Percentiles rank a stretch among this genome's conserved stretches.
Conservation (phyloP, 2,797 vertebrate genomes). For the Gadopsis marmoratus region DNA sequence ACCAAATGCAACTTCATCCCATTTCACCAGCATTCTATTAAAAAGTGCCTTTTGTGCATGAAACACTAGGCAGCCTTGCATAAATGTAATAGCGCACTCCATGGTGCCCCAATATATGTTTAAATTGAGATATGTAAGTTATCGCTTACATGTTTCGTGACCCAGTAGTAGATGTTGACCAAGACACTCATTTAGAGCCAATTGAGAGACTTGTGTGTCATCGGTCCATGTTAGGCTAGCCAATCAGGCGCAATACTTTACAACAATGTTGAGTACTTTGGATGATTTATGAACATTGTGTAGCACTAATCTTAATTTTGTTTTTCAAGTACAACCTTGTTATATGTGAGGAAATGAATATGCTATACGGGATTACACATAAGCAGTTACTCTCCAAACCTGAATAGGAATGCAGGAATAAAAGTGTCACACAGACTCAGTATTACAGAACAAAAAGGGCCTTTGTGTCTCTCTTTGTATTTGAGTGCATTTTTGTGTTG, state of each 20-base stretch:
- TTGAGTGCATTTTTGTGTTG: slow-evolving; percentile 13
- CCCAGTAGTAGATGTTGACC: neutral
- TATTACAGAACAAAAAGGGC: slow-evolving; percentile 29
- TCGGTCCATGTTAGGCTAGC: slow-evolving; percentile 1
- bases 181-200: neutral
- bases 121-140: neutral
- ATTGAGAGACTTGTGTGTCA: neutral
- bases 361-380: neutral
- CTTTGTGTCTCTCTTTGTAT: slow-evolving; percentile 21
- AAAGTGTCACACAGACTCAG: slow-evolving; percentile 22
- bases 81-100: neutral
- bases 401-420: slow-evolving; percentile 4
- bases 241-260: neutral
- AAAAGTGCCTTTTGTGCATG: neutral
- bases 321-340: neutral
- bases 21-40: neutral
- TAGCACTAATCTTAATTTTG: neutral
- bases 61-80: neutral
- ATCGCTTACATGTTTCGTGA: neutral
- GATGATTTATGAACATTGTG: slow-evolving; percentile 1
- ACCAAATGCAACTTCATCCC: neutral
- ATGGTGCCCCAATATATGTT: neutral
- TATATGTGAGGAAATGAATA: neutral
- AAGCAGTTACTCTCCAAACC: neutral
- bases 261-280: neutral